phyloP scores from a whole-genome alignment of 2,888 invertebrate species.

The Hyposoter dolosus region DNA sequence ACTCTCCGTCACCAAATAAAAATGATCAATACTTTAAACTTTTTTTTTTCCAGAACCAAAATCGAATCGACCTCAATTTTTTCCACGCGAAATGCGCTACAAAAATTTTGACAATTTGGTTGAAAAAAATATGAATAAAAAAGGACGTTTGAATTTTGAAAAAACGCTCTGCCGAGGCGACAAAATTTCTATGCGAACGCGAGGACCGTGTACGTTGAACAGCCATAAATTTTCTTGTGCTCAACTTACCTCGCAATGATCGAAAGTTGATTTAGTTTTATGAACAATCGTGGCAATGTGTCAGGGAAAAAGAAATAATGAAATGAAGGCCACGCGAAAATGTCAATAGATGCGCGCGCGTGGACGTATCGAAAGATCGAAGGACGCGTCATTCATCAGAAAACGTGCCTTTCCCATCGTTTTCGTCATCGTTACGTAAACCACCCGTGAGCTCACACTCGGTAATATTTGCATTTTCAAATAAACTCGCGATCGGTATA shows the following conservation, averaged over 20 bases:
- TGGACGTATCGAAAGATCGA: constrained; percentile 35
- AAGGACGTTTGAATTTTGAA: not conserved
- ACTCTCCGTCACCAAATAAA: not conserved
- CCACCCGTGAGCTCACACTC: constrained; percentile 36
- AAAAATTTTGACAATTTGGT: not conserved
- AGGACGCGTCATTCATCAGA: constrained; percentile 53
- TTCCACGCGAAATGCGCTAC: not conserved
- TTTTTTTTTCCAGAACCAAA: not conserved
- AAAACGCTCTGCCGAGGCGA: not conserved
- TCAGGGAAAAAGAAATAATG: constrained; percentile 13
- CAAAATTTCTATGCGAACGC: not conserved
- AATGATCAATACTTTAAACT: not conserved
- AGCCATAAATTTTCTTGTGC: not conserved
- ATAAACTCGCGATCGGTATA: constrained; percentile 40
- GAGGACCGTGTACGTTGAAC: not conserved
- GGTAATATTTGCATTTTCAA: constrained; percentile 62
- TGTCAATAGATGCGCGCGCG: constrained; percentile 44
- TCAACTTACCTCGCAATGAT: not conserved
- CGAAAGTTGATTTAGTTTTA: constrained; percentile 11
- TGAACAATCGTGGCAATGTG: constrained; percentile 11
- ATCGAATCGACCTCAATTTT: not conserved
- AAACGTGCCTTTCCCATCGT: constrained; percentile 14
- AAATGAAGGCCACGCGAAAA: constrained; percentile 56
- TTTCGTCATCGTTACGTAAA: constrained; percentile 58
- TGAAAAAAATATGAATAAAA: not conserved